Evolutionary conservation across 2,888 invertebrate genomes (phyloP), one percentile per base, ranked within the genome.

Genomic region (Spialia ferax): DNA sequence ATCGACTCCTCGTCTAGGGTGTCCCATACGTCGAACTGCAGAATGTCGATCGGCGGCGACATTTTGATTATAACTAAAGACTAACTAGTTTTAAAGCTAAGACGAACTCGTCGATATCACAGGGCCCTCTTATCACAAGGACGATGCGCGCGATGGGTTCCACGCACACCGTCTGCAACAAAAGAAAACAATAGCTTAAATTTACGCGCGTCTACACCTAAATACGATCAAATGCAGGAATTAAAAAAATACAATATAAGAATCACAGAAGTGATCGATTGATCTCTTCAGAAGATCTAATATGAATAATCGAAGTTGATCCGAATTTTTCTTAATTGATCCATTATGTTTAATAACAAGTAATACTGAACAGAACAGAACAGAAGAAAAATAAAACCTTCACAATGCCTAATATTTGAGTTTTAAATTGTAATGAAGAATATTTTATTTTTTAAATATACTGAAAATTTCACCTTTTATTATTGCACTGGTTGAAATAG

Each of bases 41-140:
- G 77, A 72, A 87, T 77, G 78, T 90, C 90, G 75, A 90, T 80
- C 78, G 87, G 83, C 74, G 86, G 86, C 83, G 93, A 84, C 93
- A 93, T 93, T 85, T 85, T 89, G 77, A 75, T 74, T 81, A 80
- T 80, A 77, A 77, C 85, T 88, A 87, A 87, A 79, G 75, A 83
- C 88, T 88, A 92, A 89, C 89, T 92, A 92, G 80, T 85, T 86
- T 93, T 93, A 93, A 93, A 93, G 93, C 93, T 93, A 92, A 90
- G 90, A 89, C 93, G 93, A 91, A 89, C 87, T 91, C 89, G 91
- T 91, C 92, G 90, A 89, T 93, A 93, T 93, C 93, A 93, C 93
- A 93, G 93, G 89, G 86, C 85, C 90, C 90, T 88, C 90, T 90
- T 93, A 93, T 93, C 93, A 93, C 93, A 92, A 87, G 86, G 88